Percentiles rank a stretch among this genome's conserved stretches.
Evolutionary conservation across 2,797 vertebrate genomes (phyloP).

Genomic region (Geotrypetes seraphini): DNA sequence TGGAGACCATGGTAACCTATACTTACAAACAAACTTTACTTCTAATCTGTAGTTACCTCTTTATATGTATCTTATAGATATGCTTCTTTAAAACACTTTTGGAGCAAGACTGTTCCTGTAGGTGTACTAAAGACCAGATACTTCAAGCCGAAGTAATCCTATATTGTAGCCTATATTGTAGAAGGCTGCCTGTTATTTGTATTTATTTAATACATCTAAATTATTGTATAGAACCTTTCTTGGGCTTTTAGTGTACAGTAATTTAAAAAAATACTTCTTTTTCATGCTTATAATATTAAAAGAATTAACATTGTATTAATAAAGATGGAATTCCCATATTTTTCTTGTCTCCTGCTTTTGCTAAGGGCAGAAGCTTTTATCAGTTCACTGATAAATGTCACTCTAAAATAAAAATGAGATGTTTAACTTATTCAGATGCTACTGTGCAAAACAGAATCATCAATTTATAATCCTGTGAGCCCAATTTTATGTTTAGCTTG

Average conservation of each 20-base stretch:
- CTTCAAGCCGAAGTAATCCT: conserved; percentile 76
- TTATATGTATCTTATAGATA: conserved; percentile 94
- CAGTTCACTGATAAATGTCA: no score
- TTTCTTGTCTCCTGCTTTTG: no score
- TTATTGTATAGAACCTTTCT: conserved; percentile 33
- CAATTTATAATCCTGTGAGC: no score
- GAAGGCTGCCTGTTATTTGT: conserved; percentile 76
- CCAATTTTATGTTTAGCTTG: no score
- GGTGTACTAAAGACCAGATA: conserved; percentile 73
- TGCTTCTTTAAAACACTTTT: conserved; percentile 72
- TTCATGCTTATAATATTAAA: conserved; percentile 12
- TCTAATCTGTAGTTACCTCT: no score
- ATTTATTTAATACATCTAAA: conserved; percentile 79
- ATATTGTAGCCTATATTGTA: conserved; percentile 82
- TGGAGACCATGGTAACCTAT: conserved; percentile 84
- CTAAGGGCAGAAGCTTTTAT: no score
- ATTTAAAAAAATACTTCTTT: conserved; percentile 7
- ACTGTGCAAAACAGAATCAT: no score
- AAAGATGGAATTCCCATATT: no score
- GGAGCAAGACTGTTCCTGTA: conserved; percentile 67
- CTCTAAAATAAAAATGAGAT: no score
- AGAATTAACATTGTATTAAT: conserved; percentile 22
- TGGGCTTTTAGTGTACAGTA: conserved; percentile 15
- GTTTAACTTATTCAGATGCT: no score
- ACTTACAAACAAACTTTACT: no score